phyloP scores from a whole-genome alignment of 2,113 vertebrate genomes.

The Myotis brandtii region DNA sequence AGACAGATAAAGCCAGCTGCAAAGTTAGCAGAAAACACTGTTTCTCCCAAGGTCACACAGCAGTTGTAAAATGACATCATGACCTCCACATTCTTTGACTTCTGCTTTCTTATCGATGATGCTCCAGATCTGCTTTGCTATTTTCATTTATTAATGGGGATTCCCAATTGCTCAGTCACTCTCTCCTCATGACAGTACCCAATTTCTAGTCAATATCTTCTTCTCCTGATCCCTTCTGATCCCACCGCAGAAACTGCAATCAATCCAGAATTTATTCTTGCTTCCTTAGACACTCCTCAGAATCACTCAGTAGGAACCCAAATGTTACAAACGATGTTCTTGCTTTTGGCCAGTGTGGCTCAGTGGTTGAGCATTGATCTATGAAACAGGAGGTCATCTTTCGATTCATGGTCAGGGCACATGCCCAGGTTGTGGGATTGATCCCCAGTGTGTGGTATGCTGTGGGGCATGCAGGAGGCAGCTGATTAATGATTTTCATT shows the following conservation, averaged over 20 bases:
- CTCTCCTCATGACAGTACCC: not conserved
- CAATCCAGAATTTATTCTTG: not conserved
- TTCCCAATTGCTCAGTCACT: not conserved
- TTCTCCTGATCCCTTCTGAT: not conserved
- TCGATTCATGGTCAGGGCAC: too few relatives aligned
- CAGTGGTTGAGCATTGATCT: too few relatives aligned
- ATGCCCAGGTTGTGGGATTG: too few relatives aligned
- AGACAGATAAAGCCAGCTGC: not conserved
- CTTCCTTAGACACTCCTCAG: not conserved
- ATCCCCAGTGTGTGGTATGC: too few relatives aligned
- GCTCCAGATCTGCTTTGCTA: not conserved
- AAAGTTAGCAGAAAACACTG: constrained; percentile 8
- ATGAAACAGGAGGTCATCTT: too few relatives aligned
- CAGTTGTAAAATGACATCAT: not conserved
- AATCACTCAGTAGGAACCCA: not conserved
- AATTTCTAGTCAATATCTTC: not conserved
- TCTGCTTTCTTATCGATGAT: not conserved
- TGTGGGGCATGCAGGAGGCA: too few relatives aligned
- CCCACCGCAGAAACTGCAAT: not conserved
- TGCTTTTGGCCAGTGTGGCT: not conserved
- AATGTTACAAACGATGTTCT: not conserved
- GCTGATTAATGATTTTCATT: too few relatives aligned
- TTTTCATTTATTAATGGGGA: constrained; percentile 4
- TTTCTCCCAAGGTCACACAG: constrained; percentile 28
- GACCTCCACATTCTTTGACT: not conserved